Evolutionary conservation across 2,888 invertebrate species (phyloP).

Genomic region (Drosophila suboccidentalis): DNA sequence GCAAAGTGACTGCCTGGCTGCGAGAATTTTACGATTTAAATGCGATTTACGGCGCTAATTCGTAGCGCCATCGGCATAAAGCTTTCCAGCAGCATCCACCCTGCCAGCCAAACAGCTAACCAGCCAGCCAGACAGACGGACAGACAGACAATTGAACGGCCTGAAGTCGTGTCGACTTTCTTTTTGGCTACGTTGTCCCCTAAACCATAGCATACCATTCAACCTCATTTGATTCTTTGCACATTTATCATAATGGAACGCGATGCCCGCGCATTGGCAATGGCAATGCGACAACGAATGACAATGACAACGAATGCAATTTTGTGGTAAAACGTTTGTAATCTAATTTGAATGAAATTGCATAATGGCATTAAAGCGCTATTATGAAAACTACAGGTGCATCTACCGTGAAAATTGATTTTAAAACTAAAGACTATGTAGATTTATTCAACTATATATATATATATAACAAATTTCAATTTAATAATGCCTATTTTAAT

Average conservation of each 20-base stretch:
- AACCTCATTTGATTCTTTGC: slow-evolving; percentile 71
- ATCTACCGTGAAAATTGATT: slow-evolving; percentile 11
- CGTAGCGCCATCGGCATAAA: slow-evolving; percentile 69
- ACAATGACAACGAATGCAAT: slow-evolving; percentile 62
- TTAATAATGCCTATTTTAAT: too few relatives aligned
- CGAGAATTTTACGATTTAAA: slow-evolving; percentile 79
- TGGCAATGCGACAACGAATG: slow-evolving; percentile 3
- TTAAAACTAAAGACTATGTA: background rate
- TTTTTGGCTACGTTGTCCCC: slow-evolving; percentile 42
- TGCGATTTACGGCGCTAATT: slow-evolving; percentile 81
- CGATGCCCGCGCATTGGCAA: slow-evolving; percentile 14
- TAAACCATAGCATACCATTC: slow-evolving; percentile 68
- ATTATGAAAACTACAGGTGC: slow-evolving; percentile 38
- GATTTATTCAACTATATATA: slow-evolving; percentile 7
- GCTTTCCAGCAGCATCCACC: slow-evolving; percentile 24
- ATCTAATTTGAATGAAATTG: slow-evolving; percentile 63
- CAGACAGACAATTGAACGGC: slow-evolving; percentile 58
- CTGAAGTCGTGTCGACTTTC: slow-evolving; percentile 29
- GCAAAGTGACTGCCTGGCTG: slow-evolving; percentile 75
- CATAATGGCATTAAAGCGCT: slow-evolving; percentile 48
- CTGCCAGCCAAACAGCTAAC: background rate
- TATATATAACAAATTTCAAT: background rate
- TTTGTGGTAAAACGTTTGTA: slow-evolving; percentile 67
- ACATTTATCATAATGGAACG: slow-evolving; percentile 73
- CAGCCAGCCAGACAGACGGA: slow-evolving; percentile 8